phyloP scores from a whole-genome alignment of 2,888 invertebrate species.

The Epistrophe eligans region DNA sequence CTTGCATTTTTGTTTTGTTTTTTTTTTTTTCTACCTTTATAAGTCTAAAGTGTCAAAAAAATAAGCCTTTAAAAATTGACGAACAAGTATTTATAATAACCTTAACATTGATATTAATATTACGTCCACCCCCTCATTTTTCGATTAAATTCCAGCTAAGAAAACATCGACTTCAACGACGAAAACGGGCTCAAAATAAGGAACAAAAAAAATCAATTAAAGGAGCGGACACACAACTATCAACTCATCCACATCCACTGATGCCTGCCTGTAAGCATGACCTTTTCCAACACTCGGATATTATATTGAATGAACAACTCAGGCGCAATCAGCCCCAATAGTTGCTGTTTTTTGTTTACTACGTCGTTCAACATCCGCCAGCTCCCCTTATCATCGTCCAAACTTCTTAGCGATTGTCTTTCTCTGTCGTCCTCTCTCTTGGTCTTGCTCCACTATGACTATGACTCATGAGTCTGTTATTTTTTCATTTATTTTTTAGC shows the following conservation, averaged over 20 bases:
- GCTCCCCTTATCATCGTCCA: slow-evolving; percentile 29
- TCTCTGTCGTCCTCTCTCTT: not conserved
- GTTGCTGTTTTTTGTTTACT: slow-evolving; percentile 59
- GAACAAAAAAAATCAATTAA: slow-evolving; percentile 64
- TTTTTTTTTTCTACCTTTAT: slow-evolving; percentile 25
- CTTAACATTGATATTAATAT: slow-evolving; percentile 68
- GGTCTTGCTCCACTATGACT: not conserved
- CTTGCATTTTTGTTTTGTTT: slow-evolving; percentile 4
- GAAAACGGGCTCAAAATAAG: slow-evolving; percentile 26
- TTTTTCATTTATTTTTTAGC: slow-evolving; percentile 37
- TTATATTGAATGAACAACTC: slow-evolving; percentile 42
- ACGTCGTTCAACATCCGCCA: slow-evolving; percentile 18
- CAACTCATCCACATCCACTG: not conserved
- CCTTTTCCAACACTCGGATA: slow-evolving; percentile 68
- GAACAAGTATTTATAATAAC: slow-evolving; percentile 51
- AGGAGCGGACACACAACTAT: slow-evolving; percentile 47
- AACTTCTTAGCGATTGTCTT: slow-evolving; percentile 1
- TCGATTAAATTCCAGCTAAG: slow-evolving; percentile 55
- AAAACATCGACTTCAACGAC: slow-evolving; percentile 38
- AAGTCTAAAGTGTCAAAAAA: slow-evolving; percentile 43
- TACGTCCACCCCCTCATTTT: slow-evolving; percentile 47
- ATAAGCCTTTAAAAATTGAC: slow-evolving; percentile 31
- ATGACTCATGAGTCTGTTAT: slow-evolving; percentile 59
- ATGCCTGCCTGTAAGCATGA: slow-evolving; percentile 54
- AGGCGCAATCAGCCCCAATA: slow-evolving; percentile 64